Base-by-base conservation (phyloP, 2,797 vertebrate species). In the Delichon dasypus region DNA sequence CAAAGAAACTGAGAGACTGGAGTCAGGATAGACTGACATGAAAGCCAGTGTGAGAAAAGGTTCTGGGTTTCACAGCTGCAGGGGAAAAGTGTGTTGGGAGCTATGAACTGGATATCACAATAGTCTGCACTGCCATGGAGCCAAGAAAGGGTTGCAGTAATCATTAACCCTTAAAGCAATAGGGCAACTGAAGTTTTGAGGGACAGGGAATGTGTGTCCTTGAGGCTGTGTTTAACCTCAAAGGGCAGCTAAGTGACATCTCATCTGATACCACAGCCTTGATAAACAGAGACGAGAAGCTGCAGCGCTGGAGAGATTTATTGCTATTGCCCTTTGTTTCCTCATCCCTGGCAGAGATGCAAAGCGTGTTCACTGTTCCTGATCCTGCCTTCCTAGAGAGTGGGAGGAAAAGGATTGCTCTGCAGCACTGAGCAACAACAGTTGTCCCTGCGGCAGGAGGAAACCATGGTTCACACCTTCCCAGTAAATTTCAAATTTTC, bases 371-470 rank as follows among this genome's bases (percentile, higher is more conserved):
- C 48, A 23, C 36, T 85, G 40, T 38, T 93, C 68, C 77, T 70
- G 60, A 86, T 86, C 66, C 85, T 90, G 55, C 60, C 64, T 91
- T 94, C 34, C 45, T 50, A 44, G 75, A 75, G 68, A 90, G 83
- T 75, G 36, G 83, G 90, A 95, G 88, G 80, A 78, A 94, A 89
- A 93, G 60, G n/a, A 87, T 76, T 53, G 19, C 17, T 86, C 64
- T 73, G 65, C 4, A 0, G 51, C 85, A 55, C 48, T 67, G 55
- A 86, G 36, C 54, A 86, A 8, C n/a, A 81, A 3, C 44, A 34
- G 21, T 6, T 48, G n/a, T 22, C 89, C 38, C 70, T 91, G 70
- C 2, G 0, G 45, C 55, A 68, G 55, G 10, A 88, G 23, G 18
- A 80, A 77, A 54, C 12, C 32, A 32, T 4, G 29, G 16, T 42